phyloP scores from a whole-genome alignment of 1,140 invertebrate species.

The Cotesia vestalis region DNA sequence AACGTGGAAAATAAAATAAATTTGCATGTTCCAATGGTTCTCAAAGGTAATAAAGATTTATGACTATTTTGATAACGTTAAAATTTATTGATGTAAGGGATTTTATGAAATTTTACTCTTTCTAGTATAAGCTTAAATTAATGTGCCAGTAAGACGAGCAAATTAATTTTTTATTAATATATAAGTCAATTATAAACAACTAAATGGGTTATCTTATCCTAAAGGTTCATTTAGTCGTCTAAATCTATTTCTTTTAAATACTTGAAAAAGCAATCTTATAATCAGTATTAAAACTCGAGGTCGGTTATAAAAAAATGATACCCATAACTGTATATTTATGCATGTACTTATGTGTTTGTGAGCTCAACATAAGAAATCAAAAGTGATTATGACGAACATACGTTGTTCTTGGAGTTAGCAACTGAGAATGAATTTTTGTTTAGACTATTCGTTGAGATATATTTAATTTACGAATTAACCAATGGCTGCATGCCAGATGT shows the following conservation, averaged over 20 bases:
- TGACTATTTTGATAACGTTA: slow-evolving; percentile 23
- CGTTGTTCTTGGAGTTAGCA: slow-evolving; percentile 3
- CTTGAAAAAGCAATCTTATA: no score
- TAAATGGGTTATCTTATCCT: no score
- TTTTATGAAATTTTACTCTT: background rate
- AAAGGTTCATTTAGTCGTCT: no score
- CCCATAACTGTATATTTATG: no score
- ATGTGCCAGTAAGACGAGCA: background rate
- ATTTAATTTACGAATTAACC: background rate
- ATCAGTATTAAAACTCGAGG: no score
- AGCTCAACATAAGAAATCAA: no score
- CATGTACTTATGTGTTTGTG: no score
- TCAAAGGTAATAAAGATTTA: slow-evolving; percentile 35
- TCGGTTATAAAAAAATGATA: no score
- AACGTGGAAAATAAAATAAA: background rate
- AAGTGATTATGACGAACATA: background rate
- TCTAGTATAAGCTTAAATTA: background rate
- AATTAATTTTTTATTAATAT: no score
- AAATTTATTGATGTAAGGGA: slow-evolving; percentile 34
- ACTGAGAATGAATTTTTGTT: slow-evolving; percentile 22
- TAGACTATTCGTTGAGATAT: slow-evolving; percentile 13
- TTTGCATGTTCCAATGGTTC: slow-evolving; percentile 32
- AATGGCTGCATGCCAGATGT: slow-evolving; percentile 28
- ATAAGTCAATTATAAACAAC: no score
- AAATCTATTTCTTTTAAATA: no score